phyloP scores from a whole-genome alignment of 2,888 invertebrate genomes.

The Alviniconcha strummeri region DNA sequence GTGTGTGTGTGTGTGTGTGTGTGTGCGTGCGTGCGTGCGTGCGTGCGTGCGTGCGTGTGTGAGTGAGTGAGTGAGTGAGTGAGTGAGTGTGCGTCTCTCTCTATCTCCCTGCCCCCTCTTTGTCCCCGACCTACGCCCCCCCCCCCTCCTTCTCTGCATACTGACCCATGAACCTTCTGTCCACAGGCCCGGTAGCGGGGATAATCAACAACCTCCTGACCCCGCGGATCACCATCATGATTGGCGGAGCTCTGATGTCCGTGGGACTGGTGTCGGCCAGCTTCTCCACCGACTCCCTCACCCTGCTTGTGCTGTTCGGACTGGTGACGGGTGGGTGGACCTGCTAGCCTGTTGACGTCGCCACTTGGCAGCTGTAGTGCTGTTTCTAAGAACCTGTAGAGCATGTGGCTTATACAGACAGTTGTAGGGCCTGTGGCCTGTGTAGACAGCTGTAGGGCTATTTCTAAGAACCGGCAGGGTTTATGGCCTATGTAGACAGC shows the following conservation, averaged over 20 bases:
- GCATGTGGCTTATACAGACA: too few relatives aligned
- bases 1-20: not conserved
- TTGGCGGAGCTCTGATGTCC: conserved; percentile 35
- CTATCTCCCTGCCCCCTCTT: not conserved
- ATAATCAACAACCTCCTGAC: conserved; percentile 37
- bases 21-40: not conserved
- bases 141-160: not conserved
- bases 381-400: too few relatives aligned
- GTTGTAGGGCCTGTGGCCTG: too few relatives aligned
- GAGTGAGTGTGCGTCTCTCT: not conserved
- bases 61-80: not conserved
- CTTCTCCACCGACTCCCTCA: conserved; percentile 29
- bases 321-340: not conserved
- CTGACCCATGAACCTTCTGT: not conserved
- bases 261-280: conserved; percentile 36
- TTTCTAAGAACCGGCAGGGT: too few relatives aligned
- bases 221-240: conserved; percentile 37
- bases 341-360: too few relatives aligned
- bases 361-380: too few relatives aligned
- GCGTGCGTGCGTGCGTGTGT: not conserved
- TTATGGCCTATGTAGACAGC: too few relatives aligned
- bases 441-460: too few relatives aligned
- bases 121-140: not conserved
- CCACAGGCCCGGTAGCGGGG: conserved; percentile 41
- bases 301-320: conserved; percentile 39